Evolutionary conservation across 2,113 vertebrate species (phyloP).

Genomic region (Lepus americanus): DNA sequence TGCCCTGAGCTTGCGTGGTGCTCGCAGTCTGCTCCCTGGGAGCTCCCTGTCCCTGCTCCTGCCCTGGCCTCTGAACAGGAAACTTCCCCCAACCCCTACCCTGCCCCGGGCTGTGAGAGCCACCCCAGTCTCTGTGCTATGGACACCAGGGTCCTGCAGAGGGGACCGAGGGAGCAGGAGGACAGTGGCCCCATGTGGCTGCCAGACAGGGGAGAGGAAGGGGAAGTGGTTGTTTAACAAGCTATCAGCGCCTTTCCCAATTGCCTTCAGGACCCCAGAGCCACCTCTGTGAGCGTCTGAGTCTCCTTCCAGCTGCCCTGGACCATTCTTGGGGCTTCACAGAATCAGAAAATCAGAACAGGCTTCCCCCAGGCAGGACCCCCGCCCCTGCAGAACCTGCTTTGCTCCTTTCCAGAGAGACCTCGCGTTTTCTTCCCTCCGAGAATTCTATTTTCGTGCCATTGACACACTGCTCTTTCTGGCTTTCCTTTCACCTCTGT

Average conservation of each 20-base stretch:
- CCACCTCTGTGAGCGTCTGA: background rate
- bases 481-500: background rate
- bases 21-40: background rate
- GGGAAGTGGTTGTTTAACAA: constrained; percentile 45
- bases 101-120: background rate
- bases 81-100: background rate
- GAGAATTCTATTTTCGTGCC: background rate
- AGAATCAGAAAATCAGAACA: background rate
- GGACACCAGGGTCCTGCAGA: background rate
- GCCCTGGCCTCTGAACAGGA: background rate
- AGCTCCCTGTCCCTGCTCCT: background rate
- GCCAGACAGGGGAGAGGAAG: background rate
- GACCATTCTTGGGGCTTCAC: background rate
- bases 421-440: background rate
- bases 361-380: fast-evolving
- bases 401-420: background rate
- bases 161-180: background rate
- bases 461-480: background rate
- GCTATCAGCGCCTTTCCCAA: background rate
- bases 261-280: background rate
- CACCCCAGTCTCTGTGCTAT: too few species aligned
- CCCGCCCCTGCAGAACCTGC: too few species aligned
- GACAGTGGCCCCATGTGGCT: background rate
- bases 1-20: background rate
- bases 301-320: background rate